Percentiles rank a stretch among this genome's conserved stretches.
Evolutionary conservation across 2,888 invertebrate species (phyloP).

Genomic region (Tyria jacobaeae): DNA sequence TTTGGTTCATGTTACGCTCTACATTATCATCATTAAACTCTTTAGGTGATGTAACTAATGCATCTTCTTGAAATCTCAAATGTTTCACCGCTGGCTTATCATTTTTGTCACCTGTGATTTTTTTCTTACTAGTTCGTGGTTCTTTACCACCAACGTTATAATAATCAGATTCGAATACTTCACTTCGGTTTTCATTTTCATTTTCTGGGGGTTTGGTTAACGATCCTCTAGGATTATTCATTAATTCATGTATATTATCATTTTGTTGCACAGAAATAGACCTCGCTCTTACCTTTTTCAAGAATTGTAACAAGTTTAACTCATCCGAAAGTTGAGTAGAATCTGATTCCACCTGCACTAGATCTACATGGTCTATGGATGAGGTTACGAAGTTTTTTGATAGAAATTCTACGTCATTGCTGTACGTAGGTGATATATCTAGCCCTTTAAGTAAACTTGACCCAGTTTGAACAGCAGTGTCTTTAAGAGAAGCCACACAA

Average conservation of each 20-base stretch:
- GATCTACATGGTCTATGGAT: constrained; percentile 14
- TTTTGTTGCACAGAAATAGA: constrained; percentile 36
- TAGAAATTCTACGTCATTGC: neutral
- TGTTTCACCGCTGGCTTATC: constrained; percentile 47
- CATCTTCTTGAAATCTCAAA: constrained; percentile 68
- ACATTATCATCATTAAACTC: constrained; percentile 25
- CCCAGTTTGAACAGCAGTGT: constrained; percentile 70
- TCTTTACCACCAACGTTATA: neutral
- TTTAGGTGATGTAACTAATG: constrained; percentile 53
- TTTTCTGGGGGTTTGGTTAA: constrained; percentile 20
- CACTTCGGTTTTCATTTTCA: constrained; percentile 60
- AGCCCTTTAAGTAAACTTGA: constrained; percentile 63
- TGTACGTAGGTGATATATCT: neutral
- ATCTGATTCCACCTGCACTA: constrained; percentile 12
- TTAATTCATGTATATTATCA: neutral
- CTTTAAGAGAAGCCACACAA: constrained; percentile 22
- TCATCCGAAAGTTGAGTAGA: constrained; percentile 50
- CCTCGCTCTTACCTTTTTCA: constrained; percentile 52
- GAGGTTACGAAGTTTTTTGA: neutral
- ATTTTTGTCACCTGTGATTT: neutral
- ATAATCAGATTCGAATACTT: constrained; percentile 49
- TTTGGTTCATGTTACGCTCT: neutral
- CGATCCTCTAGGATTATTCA: neutral
- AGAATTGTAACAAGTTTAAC: constrained; percentile 63
- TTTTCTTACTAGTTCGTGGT: neutral